phyloP scores from a whole-genome alignment of 1,140 invertebrate species.

The Drosophila murphyi region DNA sequence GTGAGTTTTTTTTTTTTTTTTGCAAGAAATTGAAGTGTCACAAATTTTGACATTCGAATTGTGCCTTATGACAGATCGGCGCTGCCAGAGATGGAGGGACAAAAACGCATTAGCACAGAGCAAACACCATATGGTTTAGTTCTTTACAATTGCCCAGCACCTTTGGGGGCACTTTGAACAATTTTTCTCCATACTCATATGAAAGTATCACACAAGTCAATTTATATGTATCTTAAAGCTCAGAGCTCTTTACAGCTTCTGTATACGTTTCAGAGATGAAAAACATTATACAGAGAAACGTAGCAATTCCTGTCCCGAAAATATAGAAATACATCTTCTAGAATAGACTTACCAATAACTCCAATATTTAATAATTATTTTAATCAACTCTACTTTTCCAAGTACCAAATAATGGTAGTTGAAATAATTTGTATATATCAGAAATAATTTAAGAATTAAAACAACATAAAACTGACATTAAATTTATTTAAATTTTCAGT shows the following conservation, averaged over 20 bases:
- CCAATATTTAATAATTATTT: too few species aligned
- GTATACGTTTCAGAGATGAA: too few species aligned
- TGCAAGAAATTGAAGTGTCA: conserved; percentile 80
- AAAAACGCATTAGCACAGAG: conserved; percentile 56
- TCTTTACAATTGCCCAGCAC: conserved; percentile 33
- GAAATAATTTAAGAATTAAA: too few species aligned
- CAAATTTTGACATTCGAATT: conserved; percentile 77
- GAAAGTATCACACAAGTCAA: neutral
- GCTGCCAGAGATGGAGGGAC: conserved; percentile 29
- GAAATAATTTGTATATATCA: too few species aligned
- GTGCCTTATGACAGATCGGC: conserved; percentile 74
- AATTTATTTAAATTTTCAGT: too few species aligned
- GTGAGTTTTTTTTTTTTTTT: conserved; percentile 8
- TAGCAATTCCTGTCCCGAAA: too few species aligned
- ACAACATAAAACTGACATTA: too few species aligned
- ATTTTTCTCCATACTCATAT: neutral
- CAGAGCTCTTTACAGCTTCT: neutral
- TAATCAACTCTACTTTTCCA: too few species aligned
- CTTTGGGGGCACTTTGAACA: conserved; percentile 12
- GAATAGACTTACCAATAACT: neutral
- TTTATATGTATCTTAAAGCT: neutral
- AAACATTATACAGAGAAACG: too few species aligned
- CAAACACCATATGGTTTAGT: conserved; percentile 38
- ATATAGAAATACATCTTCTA: too few species aligned
- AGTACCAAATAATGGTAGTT: too few species aligned